A percentile compares a stretch with the other conserved stretches of the same genome.
phyloP scores from a whole-genome alignment of 1,140 invertebrate genomes.

The Ceratoteleas bidentatus region DNA sequence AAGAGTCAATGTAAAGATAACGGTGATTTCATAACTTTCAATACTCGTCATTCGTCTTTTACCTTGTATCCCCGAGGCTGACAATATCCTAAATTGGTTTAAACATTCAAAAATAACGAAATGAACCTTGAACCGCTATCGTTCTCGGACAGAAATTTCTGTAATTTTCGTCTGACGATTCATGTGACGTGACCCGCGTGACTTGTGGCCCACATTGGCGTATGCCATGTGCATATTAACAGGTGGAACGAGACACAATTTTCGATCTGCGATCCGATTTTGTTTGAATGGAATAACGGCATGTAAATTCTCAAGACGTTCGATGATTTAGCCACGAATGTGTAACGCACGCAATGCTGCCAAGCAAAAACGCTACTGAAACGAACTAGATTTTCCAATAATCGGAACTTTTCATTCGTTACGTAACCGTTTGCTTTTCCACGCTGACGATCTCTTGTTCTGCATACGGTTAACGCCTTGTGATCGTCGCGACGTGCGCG shows the following conservation, averaged over 20 bases:
- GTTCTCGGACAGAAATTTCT: conserved; percentile 14
- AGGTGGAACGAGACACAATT: conserved; percentile 58
- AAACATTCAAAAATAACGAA: conserved; percentile 7
- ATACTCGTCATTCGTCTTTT: conserved; percentile 31
- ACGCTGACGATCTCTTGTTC: background rate
- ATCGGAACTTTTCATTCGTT: conserved; percentile 4
- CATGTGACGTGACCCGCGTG: conserved; percentile 47
- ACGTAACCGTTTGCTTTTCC: conserved; percentile 1
- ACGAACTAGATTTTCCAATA: conserved; percentile 13
- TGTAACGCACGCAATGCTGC: conserved; percentile 23
- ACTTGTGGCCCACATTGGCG: conserved; percentile 68
- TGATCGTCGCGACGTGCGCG: background rate
- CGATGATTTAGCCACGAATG: conserved; percentile 36
- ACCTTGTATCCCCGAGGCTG: background rate
- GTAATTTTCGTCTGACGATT: conserved; percentile 37
- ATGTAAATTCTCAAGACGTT: conserved; percentile 61
- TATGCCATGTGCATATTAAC: conserved; percentile 54
- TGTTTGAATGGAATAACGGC: conserved; percentile 73
- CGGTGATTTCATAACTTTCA: conserved; percentile 25
- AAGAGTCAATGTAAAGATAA: conserved; percentile 19
- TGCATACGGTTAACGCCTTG: background rate
- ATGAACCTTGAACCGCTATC: conserved; percentile 12
- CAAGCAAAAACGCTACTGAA: conserved; percentile 11
- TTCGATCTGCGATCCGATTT: conserved; percentile 61
- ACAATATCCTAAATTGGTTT: conserved; percentile 17